Base-by-base conservation (phyloP, 2,113 vertebrate genomes). In the Pseudopipra pipra region DNA sequence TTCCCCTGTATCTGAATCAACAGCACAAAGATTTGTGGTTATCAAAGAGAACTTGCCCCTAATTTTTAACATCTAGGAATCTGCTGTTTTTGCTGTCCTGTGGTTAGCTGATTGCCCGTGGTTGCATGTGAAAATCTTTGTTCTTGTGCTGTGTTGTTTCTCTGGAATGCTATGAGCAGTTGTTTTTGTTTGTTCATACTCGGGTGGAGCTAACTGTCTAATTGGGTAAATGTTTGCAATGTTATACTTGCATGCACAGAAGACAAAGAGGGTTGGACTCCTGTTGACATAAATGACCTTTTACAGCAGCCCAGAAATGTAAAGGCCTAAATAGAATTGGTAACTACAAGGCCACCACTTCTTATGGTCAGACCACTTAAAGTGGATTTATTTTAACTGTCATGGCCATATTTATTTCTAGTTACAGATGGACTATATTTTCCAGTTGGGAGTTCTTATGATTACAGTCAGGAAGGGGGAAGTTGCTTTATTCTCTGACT, bases 141-240 rank as follows among this genome's bases (percentile, higher is more conserved):
- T 80, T 96, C 82, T 90, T n/a, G 71, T 1, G 2, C 54, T 83
- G 51, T 91, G 87, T 71, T 93, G 85, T 91, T 84, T 78, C 75
- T 95, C 79, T 92, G 95, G 87, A 96, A 96, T 93, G 92, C 61
- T 77, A 3, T 86, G 93, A 95, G 87, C 87, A 77, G 90, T 95
- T 96, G 93, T 96, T 97, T 95, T 94, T 93, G 79, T 96, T 96
- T 96, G 92, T 84, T 91, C 9, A 2, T 51, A 27, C 67, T 84
- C 0, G 83, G 93, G 95, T 94, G 95, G 95, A 93, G 95, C 79
- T 83, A 67, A 63, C 39, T 90, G 72, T 78, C 93, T 96, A 84
- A 94, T 78, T 77, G 90, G 74, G 72, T 63, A 95, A 94, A 92
- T 88, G 86, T 88, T 96, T 95, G 78, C 85, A 55, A 23, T 82